Base-by-base conservation (phyloP, 35 echinoderm and acorn worm genomes). In the Ophiothrix spiculata region DNA sequence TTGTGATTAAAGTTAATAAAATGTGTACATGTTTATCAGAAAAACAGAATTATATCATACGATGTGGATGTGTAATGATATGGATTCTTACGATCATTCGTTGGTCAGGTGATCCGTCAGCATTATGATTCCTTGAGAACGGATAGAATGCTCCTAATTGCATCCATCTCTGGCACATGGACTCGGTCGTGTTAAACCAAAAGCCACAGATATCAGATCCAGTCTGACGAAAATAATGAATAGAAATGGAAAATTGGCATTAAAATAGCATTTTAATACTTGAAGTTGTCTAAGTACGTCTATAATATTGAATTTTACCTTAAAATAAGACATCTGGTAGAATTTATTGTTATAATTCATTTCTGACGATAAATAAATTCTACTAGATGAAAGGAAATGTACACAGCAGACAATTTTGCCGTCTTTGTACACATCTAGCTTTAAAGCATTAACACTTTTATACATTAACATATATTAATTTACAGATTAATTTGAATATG, bases 171-270 rank as follows among this genome's bases (percentile, higher is more conserved):
- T 78, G 90, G 74, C 93, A 95, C 86, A 95, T 42, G 33, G 91
- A 85, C 25, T 88, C 56, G 0, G 85, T 91, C 23, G 85, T 82
- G 34, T 80, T 75, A 21, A 60, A 86, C 75, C 86, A 88, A 40
- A 95, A 95, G 10, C 93, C 93, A 83, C 93, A 95, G 34, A 91
- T 95, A 79, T 95, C 93, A 75, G 93, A 84, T 25, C 93, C 93
- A 60, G 89, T 95, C 93, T 94, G n/a, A n/a, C n/a, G 33, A 39
- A 79, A 31, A 79, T 31, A 45, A 78, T 19, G 19, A 64, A 4
- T 14, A 31, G 21, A 79, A n/a, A n/a, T n/a, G n/a, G n/a, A 10
- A 14, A 32, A 31, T 78, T 77, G 15, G 17, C 3, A 32, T 1
- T 29, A 36, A 49, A 4, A 25, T 15, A 25, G 28, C 17, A n/a